Evolutionary conservation across 2,797 vertebrate genomes (phyloP), one percentile per base, ranked within the genome.

Genomic region (Ceryle rudis): DNA sequence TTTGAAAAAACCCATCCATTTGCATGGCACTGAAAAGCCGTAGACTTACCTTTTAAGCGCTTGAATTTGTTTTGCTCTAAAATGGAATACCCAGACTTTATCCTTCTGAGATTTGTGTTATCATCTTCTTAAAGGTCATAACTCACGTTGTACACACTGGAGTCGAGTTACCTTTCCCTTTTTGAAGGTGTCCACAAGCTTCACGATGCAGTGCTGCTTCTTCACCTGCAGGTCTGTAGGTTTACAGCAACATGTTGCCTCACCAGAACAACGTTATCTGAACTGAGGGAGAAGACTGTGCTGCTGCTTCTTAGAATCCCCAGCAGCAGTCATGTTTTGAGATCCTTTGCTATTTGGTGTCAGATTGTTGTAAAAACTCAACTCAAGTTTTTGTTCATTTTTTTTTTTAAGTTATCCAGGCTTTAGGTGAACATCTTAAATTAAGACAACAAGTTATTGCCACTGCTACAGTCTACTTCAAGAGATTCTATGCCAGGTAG

Each of bases 381-480:
- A 96, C 91, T 96, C 82, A 94, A 97, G 95, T 58, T 96, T 95
- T 91, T 97, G 86, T 97, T 92, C 81, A 33, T 90, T 96, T 96
- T 96, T 96, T 96, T 84, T 94, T 96, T 97, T 95, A 97, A 99
- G 99, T 99, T 97, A 99, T 99, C 95, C 99, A 99, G 97, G 99
- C 99, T 96, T 98, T 99, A 97, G 99, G 99, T 92, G 99, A 99
- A 98, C 99, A 99, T 96, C 98, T 99, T 98, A 99, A 99, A 98
- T 98, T 99, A 98, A 98, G 99, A 97, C 99, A 99, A 97, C 99
- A 99, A 98, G 99, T 99, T 97, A 99, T 99, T 97, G 99, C 99
- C 70, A 99, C 99, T 51, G 99, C 99, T 94, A 99, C 99, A 17
- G 99, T 99, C 89, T 99, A 99, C 98, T 99, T 99, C 98, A 99